Evolutionary conservation across 2,888 invertebrate species (phyloP).

Genomic region (Luperina nickerlii): DNA sequence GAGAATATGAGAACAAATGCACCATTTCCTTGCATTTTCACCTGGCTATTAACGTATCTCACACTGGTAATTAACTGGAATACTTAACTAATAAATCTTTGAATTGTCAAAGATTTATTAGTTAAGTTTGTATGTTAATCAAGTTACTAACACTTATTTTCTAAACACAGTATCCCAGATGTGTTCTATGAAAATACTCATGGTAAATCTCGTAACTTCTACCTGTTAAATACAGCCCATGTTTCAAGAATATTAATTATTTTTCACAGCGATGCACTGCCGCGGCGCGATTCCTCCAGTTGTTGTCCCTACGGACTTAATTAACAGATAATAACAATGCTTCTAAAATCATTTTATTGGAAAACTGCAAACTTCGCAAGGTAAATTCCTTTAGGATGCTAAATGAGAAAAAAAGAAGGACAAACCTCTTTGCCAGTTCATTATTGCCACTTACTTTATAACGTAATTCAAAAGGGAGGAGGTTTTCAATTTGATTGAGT

Average conservation of each 20-base stretch:
- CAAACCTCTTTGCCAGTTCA: background rate
- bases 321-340: slow-evolving; percentile 17
- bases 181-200: background rate
- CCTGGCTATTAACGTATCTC: no score
- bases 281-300: slow-evolving; percentile 1
- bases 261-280: background rate
- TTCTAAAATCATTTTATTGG: slow-evolving; percentile 7
- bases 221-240: slow-evolving; percentile 8
- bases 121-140: background rate
- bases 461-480: background rate
- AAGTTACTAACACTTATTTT: background rate
- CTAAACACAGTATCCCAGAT: background rate
- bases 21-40: background rate
- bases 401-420: background rate
- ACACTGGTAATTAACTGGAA: no score
- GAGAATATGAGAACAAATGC: background rate
- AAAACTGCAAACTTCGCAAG: slow-evolving; percentile 25
- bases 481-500: background rate
- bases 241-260: slow-evolving; percentile 5
- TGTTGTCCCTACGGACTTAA: slow-evolving; percentile 16
- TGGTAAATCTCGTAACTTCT: background rate
- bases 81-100: background rate
- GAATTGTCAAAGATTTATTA: no score
- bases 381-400: background rate
- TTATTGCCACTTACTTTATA: background rate